A percentile compares a stretch with the other conserved stretches of the same genome.
Conservation (phyloP, 2,113 vertebrate genomes). For the Crotalus tigris region DNA sequence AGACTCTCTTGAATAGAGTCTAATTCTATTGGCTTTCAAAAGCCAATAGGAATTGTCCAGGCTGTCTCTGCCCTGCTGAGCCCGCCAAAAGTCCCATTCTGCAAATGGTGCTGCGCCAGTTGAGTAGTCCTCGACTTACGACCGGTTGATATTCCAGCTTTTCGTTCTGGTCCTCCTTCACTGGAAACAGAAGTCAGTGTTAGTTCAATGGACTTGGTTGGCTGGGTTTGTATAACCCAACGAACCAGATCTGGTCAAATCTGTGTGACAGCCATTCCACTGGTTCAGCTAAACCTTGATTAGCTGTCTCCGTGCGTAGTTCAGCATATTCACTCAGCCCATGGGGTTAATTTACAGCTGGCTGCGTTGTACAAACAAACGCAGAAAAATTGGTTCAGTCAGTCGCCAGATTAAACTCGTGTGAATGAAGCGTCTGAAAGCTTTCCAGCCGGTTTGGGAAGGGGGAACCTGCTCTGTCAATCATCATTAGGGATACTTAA, state of each 20-base stretch:
- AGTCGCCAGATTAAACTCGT: neutral
- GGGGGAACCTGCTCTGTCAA: conserved; percentile 15
- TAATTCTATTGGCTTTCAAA: too few species aligned
- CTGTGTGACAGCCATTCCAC: neutral
- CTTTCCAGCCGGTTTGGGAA: conserved; percentile 2
- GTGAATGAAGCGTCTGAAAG: neutral
- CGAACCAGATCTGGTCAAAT: neutral
- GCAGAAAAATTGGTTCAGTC: neutral
- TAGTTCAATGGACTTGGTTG: neutral
- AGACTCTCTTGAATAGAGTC: too few species aligned
- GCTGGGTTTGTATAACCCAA: neutral
- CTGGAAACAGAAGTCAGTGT: neutral
- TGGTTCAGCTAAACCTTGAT: neutral
- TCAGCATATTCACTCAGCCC: neutral
- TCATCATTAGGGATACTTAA: conserved; percentile 7
- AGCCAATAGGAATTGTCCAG: too few species aligned
- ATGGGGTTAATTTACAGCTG: neutral
- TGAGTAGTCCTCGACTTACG: too few species aligned
- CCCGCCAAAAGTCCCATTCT: too few species aligned
- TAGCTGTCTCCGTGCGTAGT: neutral
- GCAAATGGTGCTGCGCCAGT: too few species aligned
- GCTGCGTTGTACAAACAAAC: neutral
- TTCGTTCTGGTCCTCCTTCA: neutral
- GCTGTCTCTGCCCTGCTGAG: too few species aligned
- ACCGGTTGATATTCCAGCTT: neutral